A percentile compares a stretch with the other conserved stretches of the same genome.
Conservation (phyloP, 2,113 vertebrate genomes). For the Ammodytes dubius region DNA sequence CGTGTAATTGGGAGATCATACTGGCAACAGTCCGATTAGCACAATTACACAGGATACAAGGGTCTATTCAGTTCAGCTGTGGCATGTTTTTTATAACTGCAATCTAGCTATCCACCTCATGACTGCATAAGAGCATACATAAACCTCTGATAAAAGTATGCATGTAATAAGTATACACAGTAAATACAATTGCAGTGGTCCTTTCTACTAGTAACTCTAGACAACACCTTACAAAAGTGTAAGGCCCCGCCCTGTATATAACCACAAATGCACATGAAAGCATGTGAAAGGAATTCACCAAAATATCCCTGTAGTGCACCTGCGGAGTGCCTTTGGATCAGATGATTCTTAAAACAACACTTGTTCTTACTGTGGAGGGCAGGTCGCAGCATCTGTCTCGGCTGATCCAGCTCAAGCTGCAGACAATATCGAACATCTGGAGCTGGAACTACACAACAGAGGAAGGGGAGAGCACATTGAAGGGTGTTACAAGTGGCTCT, state of each 20-base stretch:
- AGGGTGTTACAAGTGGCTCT: constrained; percentile 76
- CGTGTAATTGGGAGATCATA: constrained; percentile 24
- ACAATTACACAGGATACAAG: constrained; percentile 51
- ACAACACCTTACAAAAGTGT: not conserved
- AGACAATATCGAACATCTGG: constrained; percentile 99
- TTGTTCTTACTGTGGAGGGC: constrained; percentile 91
- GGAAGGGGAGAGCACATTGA: constrained; percentile 42
- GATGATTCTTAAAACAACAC: not conserved
- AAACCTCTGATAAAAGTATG: not conserved
- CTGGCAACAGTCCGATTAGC: constrained; percentile 40
- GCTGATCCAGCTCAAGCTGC: constrained; percentile 97
- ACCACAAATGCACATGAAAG: not conserved
- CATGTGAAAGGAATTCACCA: not conserved
- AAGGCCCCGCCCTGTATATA: not conserved
- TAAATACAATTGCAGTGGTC: not conserved
- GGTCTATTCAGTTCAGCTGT: constrained; percentile 30
- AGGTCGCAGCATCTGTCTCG: constrained; percentile 98
- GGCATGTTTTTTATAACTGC: constrained; percentile 27
- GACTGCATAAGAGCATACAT: constrained; percentile 7
- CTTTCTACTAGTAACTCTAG: not conserved
- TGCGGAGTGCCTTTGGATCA: not conserved
- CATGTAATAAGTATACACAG: not conserved
- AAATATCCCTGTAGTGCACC: not conserved
- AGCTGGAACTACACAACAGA: constrained; percentile 94
- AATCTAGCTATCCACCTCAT: constrained; percentile 24